Percentiles rank a stretch among this genome's conserved stretches.
Evolutionary conservation across 1,140 invertebrate species (phyloP).

Genomic region (Thaumatotibia leucotreta): DNA sequence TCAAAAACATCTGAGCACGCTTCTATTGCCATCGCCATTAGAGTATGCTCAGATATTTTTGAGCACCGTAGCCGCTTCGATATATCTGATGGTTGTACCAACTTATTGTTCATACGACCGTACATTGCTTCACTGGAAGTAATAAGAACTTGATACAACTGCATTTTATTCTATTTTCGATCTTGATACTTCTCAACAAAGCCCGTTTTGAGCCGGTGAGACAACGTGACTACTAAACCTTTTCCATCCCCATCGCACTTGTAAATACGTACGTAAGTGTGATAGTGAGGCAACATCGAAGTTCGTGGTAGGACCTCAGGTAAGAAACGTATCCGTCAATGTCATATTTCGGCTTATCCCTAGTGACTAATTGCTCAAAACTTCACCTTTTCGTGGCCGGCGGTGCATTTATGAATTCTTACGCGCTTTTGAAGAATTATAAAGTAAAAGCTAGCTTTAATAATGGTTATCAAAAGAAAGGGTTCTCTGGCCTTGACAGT

Average conservation of each 20-base stretch:
- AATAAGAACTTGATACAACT: not conserved
- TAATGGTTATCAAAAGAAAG: not conserved
- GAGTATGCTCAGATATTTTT: too few relatives aligned
- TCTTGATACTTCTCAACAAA: not conserved
- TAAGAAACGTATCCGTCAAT: not conserved
- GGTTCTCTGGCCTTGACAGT: not conserved
- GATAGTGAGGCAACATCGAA: too few relatives aligned
- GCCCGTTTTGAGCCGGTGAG: not conserved
- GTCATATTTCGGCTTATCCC: not conserved
- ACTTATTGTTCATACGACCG: conserved; percentile 16
- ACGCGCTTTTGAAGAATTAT: not conserved
- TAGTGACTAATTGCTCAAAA: not conserved
- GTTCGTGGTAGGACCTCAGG: too few relatives aligned
- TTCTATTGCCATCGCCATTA: too few relatives aligned
- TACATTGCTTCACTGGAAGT: not conserved
- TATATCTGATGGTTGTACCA: too few relatives aligned
- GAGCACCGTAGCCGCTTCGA: too few relatives aligned
- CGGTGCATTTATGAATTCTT: not conserved
- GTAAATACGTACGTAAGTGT: too few relatives aligned
- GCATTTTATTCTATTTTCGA: not conserved
- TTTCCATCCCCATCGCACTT: too few relatives aligned
- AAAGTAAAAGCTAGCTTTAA: not conserved
- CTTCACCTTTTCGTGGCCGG: not conserved
- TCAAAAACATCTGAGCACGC: too few relatives aligned
- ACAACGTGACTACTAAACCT: too few relatives aligned